A percentile compares a stretch with the other conserved stretches of the same genome.
phyloP scores from a whole-genome alignment of 2,113 vertebrate species.

The Emydocephalus ijimae region DNA sequence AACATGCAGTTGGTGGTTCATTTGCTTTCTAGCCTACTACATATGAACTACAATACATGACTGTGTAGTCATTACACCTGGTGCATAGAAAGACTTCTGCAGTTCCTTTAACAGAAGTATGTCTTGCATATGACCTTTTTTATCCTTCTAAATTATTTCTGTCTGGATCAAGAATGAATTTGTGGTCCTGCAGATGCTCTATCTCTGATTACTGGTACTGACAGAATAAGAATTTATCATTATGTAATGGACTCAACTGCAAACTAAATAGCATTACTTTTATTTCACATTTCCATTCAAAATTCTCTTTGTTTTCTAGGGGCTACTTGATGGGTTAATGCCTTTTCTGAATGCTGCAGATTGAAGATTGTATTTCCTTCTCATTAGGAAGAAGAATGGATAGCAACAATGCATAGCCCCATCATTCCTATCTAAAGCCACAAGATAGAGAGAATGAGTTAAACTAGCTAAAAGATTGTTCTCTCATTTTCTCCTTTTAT shows the following conservation, averaged over 20 bases:
- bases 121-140: not conserved
- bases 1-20: not conserved
- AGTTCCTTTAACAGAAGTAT: not conserved
- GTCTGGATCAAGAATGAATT: not conserved
- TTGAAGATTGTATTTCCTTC: slow-evolving; percentile 46
- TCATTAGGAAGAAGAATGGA: slow-evolving; percentile 39
- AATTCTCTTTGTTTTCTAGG: slow-evolving; percentile 66
- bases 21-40: not conserved
- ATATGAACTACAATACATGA: not conserved
- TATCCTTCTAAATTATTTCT: not conserved
- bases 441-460: slow-evolving; percentile 24
- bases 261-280: not conserved
- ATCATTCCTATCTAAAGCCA: slow-evolving; percentile 1
- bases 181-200: not conserved
- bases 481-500: slow-evolving; percentile 33
- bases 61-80: not conserved
- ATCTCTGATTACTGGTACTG: not conserved
- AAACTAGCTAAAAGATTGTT: slow-evolving; percentile 5
- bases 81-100: not conserved
- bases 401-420: slow-evolving; percentile 22
- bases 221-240: not conserved
- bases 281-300: not conserved
- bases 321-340: slow-evolving; percentile 93
- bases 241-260: not conserved
- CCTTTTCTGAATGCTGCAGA: slow-evolving; percentile 37